Conservation (phyloP, 2,888 invertebrate genomes). For the Mythimna vitellina region DNA sequence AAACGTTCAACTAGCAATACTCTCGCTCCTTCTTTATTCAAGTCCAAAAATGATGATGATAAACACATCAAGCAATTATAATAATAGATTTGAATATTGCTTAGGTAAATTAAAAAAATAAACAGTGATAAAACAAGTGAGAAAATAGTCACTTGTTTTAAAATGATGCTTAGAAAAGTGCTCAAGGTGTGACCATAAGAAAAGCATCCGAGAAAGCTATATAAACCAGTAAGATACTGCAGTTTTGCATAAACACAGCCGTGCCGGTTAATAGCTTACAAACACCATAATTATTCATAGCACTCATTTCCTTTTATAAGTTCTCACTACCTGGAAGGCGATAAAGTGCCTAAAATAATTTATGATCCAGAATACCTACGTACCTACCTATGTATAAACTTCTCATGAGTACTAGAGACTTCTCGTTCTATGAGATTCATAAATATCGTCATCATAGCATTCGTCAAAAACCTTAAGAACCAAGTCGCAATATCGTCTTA, state of each 20-base stretch:
- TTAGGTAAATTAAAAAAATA: background rate
- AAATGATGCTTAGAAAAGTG: conserved; percentile 33
- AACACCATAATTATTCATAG: conserved; percentile 57
- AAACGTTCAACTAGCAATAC: background rate
- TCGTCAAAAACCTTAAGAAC: too few species aligned
- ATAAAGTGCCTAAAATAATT: conserved; percentile 48
- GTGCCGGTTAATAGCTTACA: conserved; percentile 39
- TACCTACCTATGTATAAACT: background rate
- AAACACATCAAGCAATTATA: background rate
- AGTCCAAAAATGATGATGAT: background rate
- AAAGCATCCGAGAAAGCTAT: conserved; percentile 48
- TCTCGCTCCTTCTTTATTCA: background rate
- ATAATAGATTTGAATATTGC: too few species aligned
- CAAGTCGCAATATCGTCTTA: too few species aligned
- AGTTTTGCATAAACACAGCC: conserved; percentile 59
- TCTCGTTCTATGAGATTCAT: background rate
- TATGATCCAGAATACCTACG: conserved; percentile 13
- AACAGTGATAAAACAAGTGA: background rate
- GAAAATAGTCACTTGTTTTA: background rate
- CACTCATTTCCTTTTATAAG: conserved; percentile 55
- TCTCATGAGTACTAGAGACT: background rate
- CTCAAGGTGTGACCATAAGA: conserved; percentile 34
- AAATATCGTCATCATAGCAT: background rate
- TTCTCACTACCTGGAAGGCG: conserved; percentile 26
- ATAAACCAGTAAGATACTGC: conserved; percentile 49